Conservation (phyloP, 1,140 invertebrate species). For the Cydia fagiglandana region DNA sequence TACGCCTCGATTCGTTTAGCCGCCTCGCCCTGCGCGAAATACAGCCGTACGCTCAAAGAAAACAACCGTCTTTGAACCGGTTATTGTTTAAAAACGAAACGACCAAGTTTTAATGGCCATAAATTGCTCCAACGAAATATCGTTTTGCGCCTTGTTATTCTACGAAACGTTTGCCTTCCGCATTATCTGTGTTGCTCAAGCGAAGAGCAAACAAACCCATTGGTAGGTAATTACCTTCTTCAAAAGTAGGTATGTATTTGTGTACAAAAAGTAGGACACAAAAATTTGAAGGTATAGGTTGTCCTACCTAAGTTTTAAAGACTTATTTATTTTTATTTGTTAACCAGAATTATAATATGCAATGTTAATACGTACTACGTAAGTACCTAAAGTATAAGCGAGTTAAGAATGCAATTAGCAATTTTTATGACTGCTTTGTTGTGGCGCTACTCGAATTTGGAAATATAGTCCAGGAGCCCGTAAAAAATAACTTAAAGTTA, state of each 20-base stretch:
- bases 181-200: constrained; percentile 42
- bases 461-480: no score
- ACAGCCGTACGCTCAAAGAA: constrained; percentile 65
- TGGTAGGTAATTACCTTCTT: constrained; percentile 12
- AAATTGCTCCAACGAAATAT: constrained; percentile 65
- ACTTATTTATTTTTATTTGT: background rate
- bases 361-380: no score
- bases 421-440: no score
- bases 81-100: constrained; percentile 74
- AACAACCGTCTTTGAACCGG: constrained; percentile 65
- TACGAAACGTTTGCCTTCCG: constrained; percentile 55
- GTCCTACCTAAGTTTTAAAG: background rate
- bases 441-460: no score
- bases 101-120: constrained; percentile 61
- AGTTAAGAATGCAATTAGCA: no score
- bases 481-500: no score
- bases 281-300: no score
- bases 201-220: constrained; percentile 15
- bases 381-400: no score
- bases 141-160: constrained; percentile 47
- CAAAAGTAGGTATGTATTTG: background rate
- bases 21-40: constrained; percentile 53
- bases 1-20: constrained; percentile 33
- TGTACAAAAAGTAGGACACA: constrained; percentile 21
- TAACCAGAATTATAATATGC: no score